A percentile compares a stretch with the other conserved stretches of the same genome.
Evolutionary conservation across 2,888 invertebrate genomes (phyloP).

Genomic region (Morpho helenor): DNA sequence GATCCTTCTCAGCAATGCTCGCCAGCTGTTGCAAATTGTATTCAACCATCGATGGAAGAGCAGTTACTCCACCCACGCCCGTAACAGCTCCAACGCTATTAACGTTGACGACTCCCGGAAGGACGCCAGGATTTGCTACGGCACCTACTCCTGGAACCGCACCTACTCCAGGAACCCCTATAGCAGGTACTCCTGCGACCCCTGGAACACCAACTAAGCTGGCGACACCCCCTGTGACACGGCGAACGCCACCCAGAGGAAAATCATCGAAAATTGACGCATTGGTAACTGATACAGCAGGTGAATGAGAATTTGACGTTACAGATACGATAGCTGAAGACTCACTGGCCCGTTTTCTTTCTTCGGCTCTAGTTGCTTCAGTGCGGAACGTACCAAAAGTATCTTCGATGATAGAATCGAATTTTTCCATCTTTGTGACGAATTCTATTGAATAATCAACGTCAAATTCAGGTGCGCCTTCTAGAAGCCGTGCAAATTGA

Average conservation of each 20-base stretch:
- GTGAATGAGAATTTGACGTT: constrained; percentile 66
- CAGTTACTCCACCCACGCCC: constrained; percentile 53
- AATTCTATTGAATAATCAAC: constrained; percentile 90
- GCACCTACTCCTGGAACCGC: constrained; percentile 49
- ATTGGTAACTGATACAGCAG: constrained; percentile 78
- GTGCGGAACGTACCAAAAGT: constrained; percentile 87
- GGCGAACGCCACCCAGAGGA: constrained; percentile 73
- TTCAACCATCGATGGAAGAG: constrained; percentile 86
- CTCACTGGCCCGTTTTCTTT: constrained; percentile 74
- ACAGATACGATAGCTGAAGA: constrained; percentile 64
- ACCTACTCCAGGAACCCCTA: constrained; percentile 53
- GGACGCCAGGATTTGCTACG: constrained; percentile 48
- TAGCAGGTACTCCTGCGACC: constrained; percentile 38
- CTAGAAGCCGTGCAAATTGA: constrained; percentile 88
- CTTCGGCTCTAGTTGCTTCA: constrained; percentile 79
- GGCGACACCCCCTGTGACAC: constrained; percentile 47
- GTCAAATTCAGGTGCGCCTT: constrained; percentile 90
- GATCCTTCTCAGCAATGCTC: constrained; percentile 86
- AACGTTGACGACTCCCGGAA: constrained; percentile 55
- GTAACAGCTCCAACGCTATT: constrained; percentile 49
- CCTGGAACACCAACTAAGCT: constrained; percentile 39
- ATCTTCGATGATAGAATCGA: constrained; percentile 85
- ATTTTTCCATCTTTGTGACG: constrained; percentile 87
- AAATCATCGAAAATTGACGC: constrained; percentile 90
- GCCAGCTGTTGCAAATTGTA: constrained; percentile 92